Percentiles rank a stretch among this genome's conserved stretches.
Conservation (phyloP, 2,888 invertebrate genomes). For the Neoascia interrupta region DNA sequence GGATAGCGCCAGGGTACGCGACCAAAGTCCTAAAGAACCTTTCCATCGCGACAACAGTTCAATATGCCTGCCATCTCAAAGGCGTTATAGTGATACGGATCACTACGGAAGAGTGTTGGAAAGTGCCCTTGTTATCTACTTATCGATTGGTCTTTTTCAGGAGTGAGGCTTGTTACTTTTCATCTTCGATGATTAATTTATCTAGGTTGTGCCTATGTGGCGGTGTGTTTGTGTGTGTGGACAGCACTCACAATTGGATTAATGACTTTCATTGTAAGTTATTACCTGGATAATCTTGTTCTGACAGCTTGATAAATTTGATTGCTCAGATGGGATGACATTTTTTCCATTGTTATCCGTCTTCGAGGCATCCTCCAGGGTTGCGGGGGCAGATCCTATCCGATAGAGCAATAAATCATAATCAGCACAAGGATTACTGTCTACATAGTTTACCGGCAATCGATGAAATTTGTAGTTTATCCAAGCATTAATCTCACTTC, state of each 20-base stretch:
- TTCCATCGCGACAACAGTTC: constrained; percentile 4
- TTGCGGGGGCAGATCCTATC: constrained; percentile 33
- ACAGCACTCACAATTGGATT: constrained; percentile 63
- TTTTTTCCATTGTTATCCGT: constrained; percentile 62
- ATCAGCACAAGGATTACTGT: constrained; percentile 59
- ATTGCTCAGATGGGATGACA: constrained; percentile 62
- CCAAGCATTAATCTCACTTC: constrained; percentile 27
- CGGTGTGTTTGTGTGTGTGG: constrained; percentile 22
- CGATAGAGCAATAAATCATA: constrained; percentile 60
- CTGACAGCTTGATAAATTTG: constrained; percentile 68
- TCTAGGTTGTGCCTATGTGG: constrained; percentile 2
- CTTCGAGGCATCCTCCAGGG: constrained; percentile 31
- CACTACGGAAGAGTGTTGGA: constrained; percentile 9
- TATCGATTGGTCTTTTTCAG: constrained; percentile 42
- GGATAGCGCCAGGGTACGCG: constrained; percentile 33
- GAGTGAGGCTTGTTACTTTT: constrained; percentile 27
- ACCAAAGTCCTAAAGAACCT: constrained; percentile 8
- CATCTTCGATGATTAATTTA: constrained; percentile 39
- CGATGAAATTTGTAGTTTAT: constrained; percentile 61
- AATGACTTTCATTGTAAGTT: constrained; percentile 69
- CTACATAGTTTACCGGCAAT: constrained; percentile 41
- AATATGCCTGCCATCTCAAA: constrained; percentile 31
- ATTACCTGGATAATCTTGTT: constrained; percentile 69
- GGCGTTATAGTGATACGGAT: constrained; percentile 56
- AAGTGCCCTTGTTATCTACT: constrained; percentile 58